Percentiles rank a stretch among this genome's conserved stretches.
Evolutionary conservation across 2,113 vertebrate genomes (phyloP).

Genomic region (Pachycephala philippinensis): DNA sequence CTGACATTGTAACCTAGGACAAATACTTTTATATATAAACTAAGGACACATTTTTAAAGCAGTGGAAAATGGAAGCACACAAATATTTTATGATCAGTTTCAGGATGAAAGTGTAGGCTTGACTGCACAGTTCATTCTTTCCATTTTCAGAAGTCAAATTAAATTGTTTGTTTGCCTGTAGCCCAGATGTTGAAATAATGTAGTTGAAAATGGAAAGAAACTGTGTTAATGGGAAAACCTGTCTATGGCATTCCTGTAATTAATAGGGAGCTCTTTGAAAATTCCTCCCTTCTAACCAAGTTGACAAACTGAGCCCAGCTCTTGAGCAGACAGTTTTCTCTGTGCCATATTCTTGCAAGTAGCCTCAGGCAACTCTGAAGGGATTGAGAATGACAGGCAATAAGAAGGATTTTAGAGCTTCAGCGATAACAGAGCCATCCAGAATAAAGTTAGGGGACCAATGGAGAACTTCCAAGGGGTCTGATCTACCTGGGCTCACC

Average conservation of each 20-base stretch:
- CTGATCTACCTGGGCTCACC: not conserved
- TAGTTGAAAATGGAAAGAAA: conserved; percentile 73
- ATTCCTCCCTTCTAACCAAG: conserved; percentile 73
- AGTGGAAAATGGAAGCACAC: not conserved
- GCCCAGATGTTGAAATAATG: conserved; percentile 79
- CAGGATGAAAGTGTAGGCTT: conserved; percentile 59
- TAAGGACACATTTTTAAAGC: not conserved
- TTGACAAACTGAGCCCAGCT: conserved; percentile 77
- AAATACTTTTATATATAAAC: conserved; percentile 23
- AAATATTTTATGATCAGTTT: conserved; percentile 64
- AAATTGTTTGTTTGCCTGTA: conserved; percentile 74
- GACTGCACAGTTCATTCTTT: conserved; percentile 14
- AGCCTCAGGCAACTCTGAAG: conserved; percentile 9
- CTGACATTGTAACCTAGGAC: no score
- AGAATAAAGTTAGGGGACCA: not conserved
- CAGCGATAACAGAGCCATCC: not conserved
- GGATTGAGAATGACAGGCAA: conserved; percentile 43
- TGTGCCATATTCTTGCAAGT: conserved; percentile 4
- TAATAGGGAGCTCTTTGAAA: conserved; percentile 77
- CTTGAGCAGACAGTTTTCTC: conserved; percentile 18
- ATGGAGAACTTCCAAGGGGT: no score
- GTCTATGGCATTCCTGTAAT: conserved; percentile 82
- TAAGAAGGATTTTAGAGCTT: conserved; percentile 41
- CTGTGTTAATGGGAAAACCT: conserved; percentile 79
- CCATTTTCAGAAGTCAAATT: conserved; percentile 64